A percentile compares a stretch with the other conserved stretches of the same genome.
phyloP scores from a whole-genome alignment of 1,140 invertebrate genomes.

The Drosophila grimshawi region DNA sequence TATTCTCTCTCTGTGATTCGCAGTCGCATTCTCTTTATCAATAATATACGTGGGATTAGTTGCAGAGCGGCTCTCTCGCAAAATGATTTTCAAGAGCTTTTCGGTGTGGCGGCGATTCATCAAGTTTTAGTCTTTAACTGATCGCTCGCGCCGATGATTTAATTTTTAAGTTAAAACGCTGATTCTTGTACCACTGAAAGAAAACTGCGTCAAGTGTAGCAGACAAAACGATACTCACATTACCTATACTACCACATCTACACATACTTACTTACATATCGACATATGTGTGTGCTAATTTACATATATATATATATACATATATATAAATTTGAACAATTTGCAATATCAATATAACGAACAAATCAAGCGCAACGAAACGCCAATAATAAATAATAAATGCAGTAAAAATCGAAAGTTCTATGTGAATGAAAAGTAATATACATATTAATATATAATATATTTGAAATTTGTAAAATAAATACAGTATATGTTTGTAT shows the following conservation, averaged over 20 bases:
- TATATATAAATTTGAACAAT: conserved; percentile 24
- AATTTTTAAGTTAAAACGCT: conserved; percentile 78
- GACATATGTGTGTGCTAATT: conserved; percentile 43
- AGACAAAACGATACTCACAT: conserved; percentile 65
- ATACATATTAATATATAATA: conserved; percentile 22
- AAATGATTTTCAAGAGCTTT: conserved; percentile 51
- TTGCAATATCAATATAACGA: conserved; percentile 31
- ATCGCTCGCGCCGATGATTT: conserved; percentile 82
- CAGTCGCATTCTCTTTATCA: background rate
- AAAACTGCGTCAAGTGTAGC: conserved; percentile 48
- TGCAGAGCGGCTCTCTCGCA: conserved; percentile 14
- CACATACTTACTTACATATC: conserved; percentile 47
- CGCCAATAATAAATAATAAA: conserved; percentile 20
- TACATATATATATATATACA: conserved; percentile 44
- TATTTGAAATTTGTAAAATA: conserved; percentile 9
- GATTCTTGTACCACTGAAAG: conserved; percentile 25
- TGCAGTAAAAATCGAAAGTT: conserved; percentile 42
- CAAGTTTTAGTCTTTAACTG: conserved; percentile 78
- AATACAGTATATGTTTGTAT: no score
- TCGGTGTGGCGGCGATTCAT: conserved; percentile 61
- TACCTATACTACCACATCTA: conserved; percentile 50
- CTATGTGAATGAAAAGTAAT: conserved; percentile 27
- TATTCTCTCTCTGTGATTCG: conserved; percentile 5
- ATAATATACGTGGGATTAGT: conserved; percentile 5
- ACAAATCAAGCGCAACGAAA: conserved; percentile 23